phyloP scores from a whole-genome alignment of 2,888 invertebrate genomes.

The Drosophila prolongata region DNA sequence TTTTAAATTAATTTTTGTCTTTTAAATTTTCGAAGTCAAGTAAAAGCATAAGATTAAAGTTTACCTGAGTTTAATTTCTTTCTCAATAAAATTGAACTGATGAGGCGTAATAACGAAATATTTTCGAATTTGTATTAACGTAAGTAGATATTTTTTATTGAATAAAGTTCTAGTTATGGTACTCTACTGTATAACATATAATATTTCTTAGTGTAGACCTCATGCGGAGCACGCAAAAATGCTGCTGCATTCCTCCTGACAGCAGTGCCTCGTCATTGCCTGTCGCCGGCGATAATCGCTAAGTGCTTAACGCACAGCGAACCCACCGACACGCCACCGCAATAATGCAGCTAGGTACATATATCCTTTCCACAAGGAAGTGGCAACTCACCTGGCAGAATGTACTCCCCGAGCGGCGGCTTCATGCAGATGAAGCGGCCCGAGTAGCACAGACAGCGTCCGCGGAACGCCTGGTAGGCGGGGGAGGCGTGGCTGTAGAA shows the following conservation, averaged over 20 bases:
- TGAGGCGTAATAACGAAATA: no score
- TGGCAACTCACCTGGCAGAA: slow-evolving; percentile 82
- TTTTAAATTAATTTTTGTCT: neutral
- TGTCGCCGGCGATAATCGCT: slow-evolving; percentile 68
- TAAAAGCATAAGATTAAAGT: no score
- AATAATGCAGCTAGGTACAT: slow-evolving; percentile 21
- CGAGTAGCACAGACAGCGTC: slow-evolving; percentile 95
- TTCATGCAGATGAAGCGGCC: slow-evolving; percentile 97
- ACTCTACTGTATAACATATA: no score
- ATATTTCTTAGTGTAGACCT: neutral
- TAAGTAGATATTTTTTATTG: no score
- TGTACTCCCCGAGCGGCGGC: slow-evolving; percentile 88
- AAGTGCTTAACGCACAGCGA: slow-evolving; percentile 60
- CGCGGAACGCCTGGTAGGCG: slow-evolving; percentile 94
- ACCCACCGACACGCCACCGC: slow-evolving; percentile 17
- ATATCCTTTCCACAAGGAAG: neutral
- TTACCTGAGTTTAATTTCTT: no score
- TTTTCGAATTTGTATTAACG: no score
- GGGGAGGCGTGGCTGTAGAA: slow-evolving; percentile 96
- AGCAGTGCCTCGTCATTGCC: slow-evolving; percentile 52
- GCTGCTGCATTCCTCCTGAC: slow-evolving; percentile 29
- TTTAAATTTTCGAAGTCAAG: neutral
- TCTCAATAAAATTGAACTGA: no score
- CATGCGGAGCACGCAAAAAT: slow-evolving; percentile 21
- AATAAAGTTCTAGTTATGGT: no score